Evolutionary conservation across 2,113 vertebrate species (phyloP).

Genomic region (Macquaria ambigua): DNA sequence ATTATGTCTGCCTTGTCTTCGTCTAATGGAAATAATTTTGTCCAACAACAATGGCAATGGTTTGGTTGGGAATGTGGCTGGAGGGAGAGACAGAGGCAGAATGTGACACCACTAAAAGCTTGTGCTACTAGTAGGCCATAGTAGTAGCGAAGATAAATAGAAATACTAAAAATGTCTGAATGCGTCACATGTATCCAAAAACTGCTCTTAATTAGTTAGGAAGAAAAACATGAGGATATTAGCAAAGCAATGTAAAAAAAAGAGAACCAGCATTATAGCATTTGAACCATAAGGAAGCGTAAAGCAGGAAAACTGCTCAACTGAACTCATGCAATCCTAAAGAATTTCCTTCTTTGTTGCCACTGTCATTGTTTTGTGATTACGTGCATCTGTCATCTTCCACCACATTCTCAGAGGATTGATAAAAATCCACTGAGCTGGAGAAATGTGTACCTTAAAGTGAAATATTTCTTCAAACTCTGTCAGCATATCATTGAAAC

Average conservation of each 20-base stretch:
- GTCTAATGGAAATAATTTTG: too few relatives aligned
- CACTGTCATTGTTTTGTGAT: constrained; percentile 28
- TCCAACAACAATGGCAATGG: too few relatives aligned
- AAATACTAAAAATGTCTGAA: neutral
- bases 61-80: too few relatives aligned
- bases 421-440: constrained; percentile 21
- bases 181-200: neutral
- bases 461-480: constrained; percentile 18
- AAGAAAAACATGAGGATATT: neutral
- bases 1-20: neutral
- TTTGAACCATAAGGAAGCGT: neutral
- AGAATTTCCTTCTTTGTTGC: neutral
- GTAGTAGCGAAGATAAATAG: neutral
- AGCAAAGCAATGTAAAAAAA: neutral
- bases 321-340: neutral
- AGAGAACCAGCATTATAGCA: neutral
- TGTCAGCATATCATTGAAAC: constrained; percentile 27
- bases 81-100: too few relatives aligned
- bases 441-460: constrained; percentile 37
- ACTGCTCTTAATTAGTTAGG: neutral
- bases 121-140: neutral
- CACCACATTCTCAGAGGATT: constrained; percentile 24
- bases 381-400: constrained; percentile 56
- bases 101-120: neutral
- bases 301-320: constrained; percentile 5